Evolutionary conservation across 1,140 invertebrate genomes (phyloP), one percentile per base, ranked within the genome.

Genomic region (Parapsyche elsis): DNA sequence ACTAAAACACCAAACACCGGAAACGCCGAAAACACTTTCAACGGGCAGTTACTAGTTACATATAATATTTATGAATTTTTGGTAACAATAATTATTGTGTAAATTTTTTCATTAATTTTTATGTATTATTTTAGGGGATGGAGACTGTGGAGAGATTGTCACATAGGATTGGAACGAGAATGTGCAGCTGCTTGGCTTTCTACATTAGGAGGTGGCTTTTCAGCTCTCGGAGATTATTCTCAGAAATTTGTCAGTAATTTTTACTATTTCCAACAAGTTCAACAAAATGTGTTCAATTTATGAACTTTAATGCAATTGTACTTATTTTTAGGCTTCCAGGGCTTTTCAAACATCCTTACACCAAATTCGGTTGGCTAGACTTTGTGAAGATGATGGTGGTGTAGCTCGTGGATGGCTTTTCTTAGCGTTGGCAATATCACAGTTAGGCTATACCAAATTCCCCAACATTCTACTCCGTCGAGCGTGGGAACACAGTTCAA

Each of bases 141-240:
- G 78, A 45, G 73, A 16, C 67, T 83, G 10, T 83, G 82, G 82
- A 59, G 82, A 30, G 77, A 80, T 61, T 81, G 80, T 64, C 80
- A 81, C 71, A 73, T 83, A 76, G 78, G 90, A 82, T 90, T 93
- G 82, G 93, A 96, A 88, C 88, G 97, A 81, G 95, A 97, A 85
- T 92, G 95, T 89, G 90, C 94, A 9, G 94, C 98, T 91, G 96
- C 96, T 2, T 98, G 97, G 96, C 89, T 99, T 1, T 98, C 97
- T n/a, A 99, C 97, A 0, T 89, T 99, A 12, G 97, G 97, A 70
- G 97, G 97, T 59, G 97, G 95, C 5, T 98, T 95, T 88, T 98
- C 97, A 21, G 94, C 97, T 9, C 89, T 98, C 67, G 97, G 97
- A 16, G 97, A 98, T 85, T 91, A 94, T 82, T 94, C 94, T 88